phyloP scores from a whole-genome alignment of 2,797 vertebrate genomes.

The Stomatorhinus walkeri region DNA sequence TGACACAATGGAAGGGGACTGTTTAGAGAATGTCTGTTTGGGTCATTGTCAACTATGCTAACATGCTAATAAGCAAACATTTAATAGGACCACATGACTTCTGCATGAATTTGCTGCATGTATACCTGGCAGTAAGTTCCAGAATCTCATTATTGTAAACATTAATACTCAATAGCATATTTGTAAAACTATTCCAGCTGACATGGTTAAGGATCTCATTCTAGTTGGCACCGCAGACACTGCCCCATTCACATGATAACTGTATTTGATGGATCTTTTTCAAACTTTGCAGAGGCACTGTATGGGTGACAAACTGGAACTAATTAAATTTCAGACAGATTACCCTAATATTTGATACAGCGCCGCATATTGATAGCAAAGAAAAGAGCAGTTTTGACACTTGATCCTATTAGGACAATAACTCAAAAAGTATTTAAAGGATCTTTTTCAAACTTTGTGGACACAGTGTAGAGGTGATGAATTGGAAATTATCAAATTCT shows the following conservation, averaged over 20 bases:
- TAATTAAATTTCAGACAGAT: not conserved
- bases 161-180: not conserved
- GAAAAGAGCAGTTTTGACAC: not conserved
- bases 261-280: not conserved
- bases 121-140: not conserved
- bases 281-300: not conserved
- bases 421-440: not conserved
- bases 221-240: not conserved
- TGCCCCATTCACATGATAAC: not conserved
- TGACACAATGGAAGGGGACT: not conserved
- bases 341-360: not conserved
- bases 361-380: not conserved
- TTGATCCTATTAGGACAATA: not conserved
- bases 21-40: not conserved
- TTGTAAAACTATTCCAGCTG: not conserved
- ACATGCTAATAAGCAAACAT: not conserved
- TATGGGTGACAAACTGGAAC: not conserved
- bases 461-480: not conserved
- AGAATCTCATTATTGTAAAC: not conserved
- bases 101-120: not conserved
- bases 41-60: not conserved
- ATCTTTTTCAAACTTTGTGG: not conserved
- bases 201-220: not conserved
- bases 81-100: not conserved
- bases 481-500: not conserved